Evolutionary conservation across 2,797 vertebrate genomes (phyloP), one percentile per base, ranked within the genome.

Genomic region (Gymnodraco acuticeps): DNA sequence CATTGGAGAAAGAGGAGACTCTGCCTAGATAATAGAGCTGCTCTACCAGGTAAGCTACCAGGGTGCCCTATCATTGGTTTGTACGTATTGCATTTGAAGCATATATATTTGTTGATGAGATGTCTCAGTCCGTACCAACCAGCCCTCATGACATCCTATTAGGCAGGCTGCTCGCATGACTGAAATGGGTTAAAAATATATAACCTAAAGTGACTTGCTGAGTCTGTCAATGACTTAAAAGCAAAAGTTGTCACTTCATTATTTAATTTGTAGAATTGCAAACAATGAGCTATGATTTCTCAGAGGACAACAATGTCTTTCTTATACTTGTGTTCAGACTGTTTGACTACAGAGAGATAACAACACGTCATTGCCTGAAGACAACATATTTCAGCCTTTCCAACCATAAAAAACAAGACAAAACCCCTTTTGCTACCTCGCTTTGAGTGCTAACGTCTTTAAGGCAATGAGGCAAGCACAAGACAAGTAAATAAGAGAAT

Each of bases 241-340:
- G 10, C 23, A 58, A 64, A 63, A 53, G 2, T 20, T 13, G 12
- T 16, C 3, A 54, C 46, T 59, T 27, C 45, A 27, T 52, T 1
- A 58, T 41, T 66, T 52, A 15, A 75, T 52, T 20, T 52, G 52
- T 60, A 72, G 69, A 56, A 46, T 33, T 54, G 19, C 51, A 84
- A 67, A 78, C 52, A 75, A 73, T 54, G 47, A 66, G 19, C 13
- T 48, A 64, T 63, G 41, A 82, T 83, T 81, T 78, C 50, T 62
- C 47, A n/a, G 46, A n/a, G 55, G 19, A 90, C 71, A 81, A 85
- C 62, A 70, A 63, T 48, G 43, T 64, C 54, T 33, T 78, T 85
- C 31, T 85, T 54, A 47, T 62, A 73, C 55, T 69, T 70, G 50
- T 75, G 23, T 66, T 0, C 31, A 55, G 52, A 70, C 3, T 13